Percentiles rank a stretch among this genome's conserved stretches.
Conservation (phyloP, 2,888 invertebrate genomes). For the Leptodirus hochenwartii region DNA sequence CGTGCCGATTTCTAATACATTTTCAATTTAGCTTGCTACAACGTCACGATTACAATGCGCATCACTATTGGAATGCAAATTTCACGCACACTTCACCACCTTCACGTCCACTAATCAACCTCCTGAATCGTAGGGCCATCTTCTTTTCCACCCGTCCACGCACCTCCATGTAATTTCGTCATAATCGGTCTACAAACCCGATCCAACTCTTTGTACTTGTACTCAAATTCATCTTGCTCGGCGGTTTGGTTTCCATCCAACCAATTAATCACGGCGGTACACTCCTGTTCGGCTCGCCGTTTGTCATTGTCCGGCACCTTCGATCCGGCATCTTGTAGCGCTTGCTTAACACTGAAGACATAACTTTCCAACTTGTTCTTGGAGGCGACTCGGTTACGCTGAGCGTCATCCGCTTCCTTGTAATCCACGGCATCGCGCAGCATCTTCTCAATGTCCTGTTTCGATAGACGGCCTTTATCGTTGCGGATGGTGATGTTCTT, state of each 20-base stretch:
- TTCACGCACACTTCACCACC: too few species aligned
- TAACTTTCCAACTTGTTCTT: constrained; percentile 57
- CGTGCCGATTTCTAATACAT: too few species aligned
- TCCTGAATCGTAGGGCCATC: constrained; percentile 26
- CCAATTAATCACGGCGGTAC: constrained; percentile 48
- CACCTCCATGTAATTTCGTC: constrained; percentile 32
- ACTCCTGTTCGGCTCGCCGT: constrained; percentile 25
- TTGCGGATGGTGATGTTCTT: constrained; percentile 69
- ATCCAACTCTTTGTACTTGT: constrained; percentile 39
- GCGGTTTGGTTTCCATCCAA: constrained; percentile 47
- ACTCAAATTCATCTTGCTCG: constrained; percentile 44
- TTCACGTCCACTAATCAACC: too few species aligned
- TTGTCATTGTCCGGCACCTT: constrained; percentile 32
- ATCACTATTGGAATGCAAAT: too few species aligned
- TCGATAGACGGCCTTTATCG: constrained; percentile 64
- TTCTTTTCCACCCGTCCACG: constrained; percentile 10
- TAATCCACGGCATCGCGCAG: constrained; percentile 54
- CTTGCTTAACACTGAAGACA: constrained; percentile 49
- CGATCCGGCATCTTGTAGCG: constrained; percentile 41
- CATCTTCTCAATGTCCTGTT: constrained; percentile 70
- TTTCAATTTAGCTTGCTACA: too few species aligned
- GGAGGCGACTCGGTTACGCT: constrained; percentile 45
- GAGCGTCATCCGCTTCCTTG: constrained; percentile 52
- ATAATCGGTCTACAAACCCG: constrained; percentile 37
- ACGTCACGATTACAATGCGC: too few species aligned